Evolutionary conservation across 1,140 invertebrate species (phyloP).

Genomic region (Drosophila sechellia): DNA sequence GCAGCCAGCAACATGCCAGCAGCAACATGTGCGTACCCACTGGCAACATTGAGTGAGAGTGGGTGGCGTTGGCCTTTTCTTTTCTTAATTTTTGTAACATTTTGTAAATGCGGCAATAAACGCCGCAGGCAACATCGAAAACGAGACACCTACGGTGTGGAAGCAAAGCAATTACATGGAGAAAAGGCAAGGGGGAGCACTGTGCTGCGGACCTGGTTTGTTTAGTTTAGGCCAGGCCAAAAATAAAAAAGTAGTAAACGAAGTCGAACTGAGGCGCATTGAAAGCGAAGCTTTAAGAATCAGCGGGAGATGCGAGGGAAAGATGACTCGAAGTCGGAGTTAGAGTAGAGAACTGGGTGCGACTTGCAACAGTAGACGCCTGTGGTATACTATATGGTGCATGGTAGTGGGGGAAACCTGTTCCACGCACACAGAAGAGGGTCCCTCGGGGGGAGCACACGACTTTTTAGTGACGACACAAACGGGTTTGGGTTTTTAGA

Average conservation of each 20-base stretch:
- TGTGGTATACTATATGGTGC: conserved; percentile 31
- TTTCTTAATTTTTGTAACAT: conserved; percentile 50
- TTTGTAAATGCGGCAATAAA: conserved; percentile 53
- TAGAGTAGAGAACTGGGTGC: conserved; percentile 55
- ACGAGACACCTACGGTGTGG: conserved; percentile 51
- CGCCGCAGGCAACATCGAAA: conserved; percentile 45
- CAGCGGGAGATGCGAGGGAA: conserved; percentile 23
- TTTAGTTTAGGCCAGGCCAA: conserved; percentile 27
- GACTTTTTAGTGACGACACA: conserved; percentile 78
- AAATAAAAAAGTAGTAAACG: neutral
- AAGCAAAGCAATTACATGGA: conserved; percentile 52
- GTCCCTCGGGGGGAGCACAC: conserved; percentile 25
- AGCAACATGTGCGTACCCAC: conserved; percentile 16
- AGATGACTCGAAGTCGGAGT: conserved; percentile 42
- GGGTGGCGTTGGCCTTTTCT: conserved; percentile 9
- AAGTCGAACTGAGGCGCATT: conserved; percentile 50
- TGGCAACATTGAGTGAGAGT: conserved; percentile 14
- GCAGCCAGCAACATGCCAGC: conserved; percentile 8
- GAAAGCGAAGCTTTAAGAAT: conserved; percentile 69
- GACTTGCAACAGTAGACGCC: conserved; percentile 74
- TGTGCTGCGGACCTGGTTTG: conserved; percentile 35
- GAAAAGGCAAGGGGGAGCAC: conserved; percentile 9
- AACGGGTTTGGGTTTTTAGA: conserved; percentile 75
- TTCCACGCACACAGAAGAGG: conserved; percentile 35
- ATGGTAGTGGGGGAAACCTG: conserved; percentile 51